phyloP scores from a whole-genome alignment of 2,888 invertebrate genomes.

The Caenorhabditis virilis region DNA sequence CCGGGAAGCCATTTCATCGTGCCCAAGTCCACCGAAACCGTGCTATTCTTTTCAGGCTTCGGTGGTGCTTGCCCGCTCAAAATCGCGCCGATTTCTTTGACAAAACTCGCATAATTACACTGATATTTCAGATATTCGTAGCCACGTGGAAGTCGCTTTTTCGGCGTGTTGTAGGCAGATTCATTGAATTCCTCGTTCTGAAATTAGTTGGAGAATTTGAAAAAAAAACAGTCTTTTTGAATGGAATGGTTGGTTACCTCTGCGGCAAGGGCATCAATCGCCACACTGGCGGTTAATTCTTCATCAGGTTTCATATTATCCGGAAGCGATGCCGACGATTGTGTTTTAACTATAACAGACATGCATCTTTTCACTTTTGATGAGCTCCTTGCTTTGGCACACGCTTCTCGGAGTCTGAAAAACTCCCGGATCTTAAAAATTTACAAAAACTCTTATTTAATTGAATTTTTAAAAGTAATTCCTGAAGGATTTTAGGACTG shows the following conservation, averaged over 20 bases:
- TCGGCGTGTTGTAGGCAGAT: slow-evolving; percentile 20
- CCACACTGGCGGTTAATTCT: slow-evolving; percentile 13
- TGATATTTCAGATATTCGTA: slow-evolving; percentile 34
- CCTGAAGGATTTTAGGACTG: too few relatives aligned
- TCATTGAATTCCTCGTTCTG: slow-evolving; percentile 23
- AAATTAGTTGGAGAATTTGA: too few relatives aligned
- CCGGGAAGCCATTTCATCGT: slow-evolving; percentile 49
- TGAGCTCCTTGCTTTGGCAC: slow-evolving; percentile 38
- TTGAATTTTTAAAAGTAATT: too few relatives aligned
- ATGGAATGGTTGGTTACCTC: too few relatives aligned
- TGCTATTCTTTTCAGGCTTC: slow-evolving; percentile 36
- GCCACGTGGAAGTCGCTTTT: slow-evolving; percentile 18
- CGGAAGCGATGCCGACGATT: slow-evolving; percentile 25
- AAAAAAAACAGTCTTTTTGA: too few relatives aligned
- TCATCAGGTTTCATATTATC: slow-evolving; percentile 19
- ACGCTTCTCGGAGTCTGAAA: slow-evolving; percentile 55
- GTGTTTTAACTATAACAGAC: slow-evolving; percentile 18
- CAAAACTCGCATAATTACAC: slow-evolving; percentile 32
- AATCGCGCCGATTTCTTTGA: slow-evolving; percentile 28
- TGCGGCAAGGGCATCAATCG: slow-evolving; percentile 22
- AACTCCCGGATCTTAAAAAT: neutral
- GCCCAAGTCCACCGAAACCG: slow-evolving; percentile 43
- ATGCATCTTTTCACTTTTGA: slow-evolving; percentile 4
- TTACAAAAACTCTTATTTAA: neutral
- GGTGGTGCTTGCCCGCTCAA: slow-evolving; percentile 26